Conservation (phyloP, 2,888 invertebrate genomes). For the Thera obeliscata region DNA sequence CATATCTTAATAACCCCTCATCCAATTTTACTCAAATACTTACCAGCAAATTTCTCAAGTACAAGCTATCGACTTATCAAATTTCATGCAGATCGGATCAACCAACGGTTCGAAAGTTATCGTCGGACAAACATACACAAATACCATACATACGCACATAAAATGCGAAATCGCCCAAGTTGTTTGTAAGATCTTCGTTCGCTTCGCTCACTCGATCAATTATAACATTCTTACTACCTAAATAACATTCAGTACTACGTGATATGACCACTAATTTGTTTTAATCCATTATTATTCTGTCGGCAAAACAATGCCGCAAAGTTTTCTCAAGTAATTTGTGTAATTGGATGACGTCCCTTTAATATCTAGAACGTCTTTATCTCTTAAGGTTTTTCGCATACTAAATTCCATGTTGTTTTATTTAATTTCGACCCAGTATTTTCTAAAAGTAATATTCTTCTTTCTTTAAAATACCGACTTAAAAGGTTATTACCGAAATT, state of each 20-base stretch:
- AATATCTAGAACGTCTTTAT: constrained; percentile 1
- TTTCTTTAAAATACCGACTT: neutral
- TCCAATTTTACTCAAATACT: too few relatives aligned
- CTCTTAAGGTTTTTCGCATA: neutral
- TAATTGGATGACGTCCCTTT: constrained; percentile 37
- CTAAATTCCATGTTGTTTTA: neutral
- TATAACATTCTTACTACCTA: neutral
- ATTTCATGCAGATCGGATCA: too few relatives aligned
- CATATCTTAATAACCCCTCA: too few relatives aligned
- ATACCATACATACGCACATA: too few relatives aligned
- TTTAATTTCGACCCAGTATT: neutral
- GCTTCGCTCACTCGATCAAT: too few relatives aligned
- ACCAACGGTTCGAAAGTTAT: too few relatives aligned
- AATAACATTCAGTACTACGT: constrained; percentile 4
- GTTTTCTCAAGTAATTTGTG: constrained; percentile 39
- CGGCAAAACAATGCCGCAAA: constrained; percentile 28
- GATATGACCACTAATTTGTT: constrained; percentile 6
- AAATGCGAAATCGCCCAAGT: too few relatives aligned
- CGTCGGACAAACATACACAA: too few relatives aligned
- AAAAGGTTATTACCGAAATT: neutral
- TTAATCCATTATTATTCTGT: constrained; percentile 39
- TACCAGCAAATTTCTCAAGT: too few relatives aligned
- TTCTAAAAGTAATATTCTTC: too few relatives aligned
- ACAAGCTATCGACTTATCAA: too few relatives aligned
- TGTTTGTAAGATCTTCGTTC: too few relatives aligned